phyloP scores from a whole-genome alignment of 2,888 invertebrate species.

The Drosophila paranaensis region DNA sequence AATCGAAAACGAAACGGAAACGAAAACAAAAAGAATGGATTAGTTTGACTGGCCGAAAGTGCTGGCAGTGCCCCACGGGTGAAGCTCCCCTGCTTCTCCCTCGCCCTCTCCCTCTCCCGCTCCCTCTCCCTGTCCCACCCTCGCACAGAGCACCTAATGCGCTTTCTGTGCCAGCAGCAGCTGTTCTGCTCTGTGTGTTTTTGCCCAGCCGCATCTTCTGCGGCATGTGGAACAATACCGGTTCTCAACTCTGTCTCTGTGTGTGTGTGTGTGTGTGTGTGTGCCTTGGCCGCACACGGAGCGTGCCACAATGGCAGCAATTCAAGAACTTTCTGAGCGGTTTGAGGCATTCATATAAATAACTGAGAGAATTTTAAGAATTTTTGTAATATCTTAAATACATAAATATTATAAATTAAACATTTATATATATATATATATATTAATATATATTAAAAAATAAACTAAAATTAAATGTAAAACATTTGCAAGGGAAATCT shows the following conservation, averaged over 20 bases:
- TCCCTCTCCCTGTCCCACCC: not conserved
- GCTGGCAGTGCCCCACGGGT: constrained; percentile 8
- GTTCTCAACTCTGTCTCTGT: constrained; percentile 22
- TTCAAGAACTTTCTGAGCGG: constrained; percentile 1
- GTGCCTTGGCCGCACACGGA: constrained; percentile 27
- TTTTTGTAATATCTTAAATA: too few species aligned
- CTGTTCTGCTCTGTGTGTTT: constrained; percentile 13
- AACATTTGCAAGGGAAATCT: not conserved
- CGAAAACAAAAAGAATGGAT: constrained; percentile 7
- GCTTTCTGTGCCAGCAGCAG: constrained; percentile 9
- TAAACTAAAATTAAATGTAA: not conserved
- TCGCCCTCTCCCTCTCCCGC: not conserved
- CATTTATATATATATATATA: too few species aligned
- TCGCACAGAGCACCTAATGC: not conserved
- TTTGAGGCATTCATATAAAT: not conserved
- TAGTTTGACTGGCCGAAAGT: constrained; percentile 10
- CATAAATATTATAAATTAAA: too few species aligned
- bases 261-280: constrained; percentile 3
- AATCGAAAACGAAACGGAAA: constrained; percentile 20
- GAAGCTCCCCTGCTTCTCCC: not conserved
- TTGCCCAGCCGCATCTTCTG: constrained; percentile 22
- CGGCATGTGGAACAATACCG: constrained; percentile 42
- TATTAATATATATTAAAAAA: not conserved
- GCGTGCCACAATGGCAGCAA: constrained; percentile 42
- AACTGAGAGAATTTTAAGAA: too few species aligned